These are phyloP conservation scores for Panagrolaimus sp. DNA, from an alignment of 1,140 invertebrate genomes.

Conservation along the genomic window DNA sequence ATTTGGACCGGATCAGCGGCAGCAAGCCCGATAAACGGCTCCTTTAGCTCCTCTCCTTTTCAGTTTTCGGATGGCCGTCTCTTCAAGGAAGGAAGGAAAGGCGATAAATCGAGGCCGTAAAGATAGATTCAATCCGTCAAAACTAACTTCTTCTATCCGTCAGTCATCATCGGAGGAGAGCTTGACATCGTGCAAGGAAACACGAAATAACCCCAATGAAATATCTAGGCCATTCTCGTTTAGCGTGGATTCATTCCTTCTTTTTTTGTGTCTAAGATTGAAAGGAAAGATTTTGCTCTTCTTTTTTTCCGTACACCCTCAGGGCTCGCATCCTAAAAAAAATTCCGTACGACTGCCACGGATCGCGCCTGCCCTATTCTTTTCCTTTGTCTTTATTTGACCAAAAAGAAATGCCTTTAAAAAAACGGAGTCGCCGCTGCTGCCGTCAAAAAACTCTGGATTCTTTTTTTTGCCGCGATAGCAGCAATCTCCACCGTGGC, in stretches of 20 bases:
- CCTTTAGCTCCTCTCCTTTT: too few species aligned
- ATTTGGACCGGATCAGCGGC: too few species aligned
- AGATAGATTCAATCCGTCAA: background rate
- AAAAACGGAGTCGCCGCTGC: too few species aligned
- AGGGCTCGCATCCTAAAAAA: background rate
- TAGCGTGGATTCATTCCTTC: background rate
- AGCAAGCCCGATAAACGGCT: too few species aligned
- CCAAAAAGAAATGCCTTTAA: background rate
- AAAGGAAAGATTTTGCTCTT: too few species aligned
- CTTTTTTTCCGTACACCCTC: background rate
- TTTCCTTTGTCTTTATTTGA: slow-evolving; percentile 1
- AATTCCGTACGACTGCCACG: background rate
- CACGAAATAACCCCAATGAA: background rate
- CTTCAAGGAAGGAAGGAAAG: too few species aligned
- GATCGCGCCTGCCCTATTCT: background rate
- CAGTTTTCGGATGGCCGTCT: too few species aligned
- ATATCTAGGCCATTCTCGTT: slow-evolving; percentile 13
- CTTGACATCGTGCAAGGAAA: background rate
- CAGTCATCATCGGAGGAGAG: too few species aligned
- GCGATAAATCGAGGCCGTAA: background rate
- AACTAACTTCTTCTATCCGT: background rate
- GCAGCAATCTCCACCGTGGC: too few species aligned
- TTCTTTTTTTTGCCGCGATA: too few species aligned
- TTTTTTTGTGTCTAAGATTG: too few species aligned
- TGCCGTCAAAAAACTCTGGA: too few species aligned